Base-by-base conservation (phyloP, 2,888 invertebrate genomes). In the Tachina fera region DNA sequence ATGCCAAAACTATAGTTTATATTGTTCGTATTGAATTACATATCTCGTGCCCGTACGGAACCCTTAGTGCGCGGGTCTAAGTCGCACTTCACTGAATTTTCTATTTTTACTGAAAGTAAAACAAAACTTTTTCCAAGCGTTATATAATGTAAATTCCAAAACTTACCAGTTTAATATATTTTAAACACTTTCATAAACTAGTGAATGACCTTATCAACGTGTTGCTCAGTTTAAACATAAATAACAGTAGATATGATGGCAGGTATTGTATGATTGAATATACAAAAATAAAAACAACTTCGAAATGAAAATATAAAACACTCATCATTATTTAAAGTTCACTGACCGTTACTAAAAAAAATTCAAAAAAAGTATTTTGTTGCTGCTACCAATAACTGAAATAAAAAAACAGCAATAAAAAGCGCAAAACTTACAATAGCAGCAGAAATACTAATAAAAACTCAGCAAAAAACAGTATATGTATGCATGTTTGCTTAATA, bases 321-420 rank as follows among this genome's bases (percentile, higher is more conserved):
- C 80, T 65, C 63, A 84, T 70, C 58, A 79, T 63, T 58, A 60
- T 68, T 60, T 49, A 58, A 74, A 84, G 84, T 81, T 84, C 81
- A 84, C 13, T 81, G 84, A 71, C 81, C 84, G 72, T 74, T 77
- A 56, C 51, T 71, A 60, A 70, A 72, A 63, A 31, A 6, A 31
- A 3, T 31, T 41, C 14, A 16, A 61, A 83, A 68, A 79, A 65
- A n/a, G 31, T 49, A 60, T 60, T 60, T 60, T 19, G 14, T 41
- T 58, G 45, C n/a, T 58, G 45, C n/a, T 53, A 39, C 31, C 60
- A 81, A 72, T 56, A 63, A 72, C 0, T 19, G 1, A 43, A 72
- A 68, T 41, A 65, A 56, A 65, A 60, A 41, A 22, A n/a, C 31
- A 31, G 31, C 31, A 31, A 31, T 31, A 31, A 68, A 49, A 43